Evolutionary conservation across 2,113 vertebrate species (phyloP).

Genomic region (Patagioenas fasciata): DNA sequence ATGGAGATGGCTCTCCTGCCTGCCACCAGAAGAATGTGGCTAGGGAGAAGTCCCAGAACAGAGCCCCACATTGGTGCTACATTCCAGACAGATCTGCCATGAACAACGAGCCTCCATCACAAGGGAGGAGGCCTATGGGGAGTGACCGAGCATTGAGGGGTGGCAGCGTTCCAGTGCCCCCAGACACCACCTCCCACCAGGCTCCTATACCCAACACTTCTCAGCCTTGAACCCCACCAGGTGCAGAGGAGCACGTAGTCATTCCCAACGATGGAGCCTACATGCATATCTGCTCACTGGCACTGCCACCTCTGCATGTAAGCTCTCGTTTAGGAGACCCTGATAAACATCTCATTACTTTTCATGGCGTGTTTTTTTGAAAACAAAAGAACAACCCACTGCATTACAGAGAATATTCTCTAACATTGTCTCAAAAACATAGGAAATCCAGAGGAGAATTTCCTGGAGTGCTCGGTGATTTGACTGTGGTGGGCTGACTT

Average conservation of each 20-base stretch:
- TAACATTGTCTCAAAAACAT: background rate
- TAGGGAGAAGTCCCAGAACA: background rate
- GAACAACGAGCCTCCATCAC: fast-evolving
- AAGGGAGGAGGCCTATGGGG: background rate
- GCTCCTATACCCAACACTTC: background rate
- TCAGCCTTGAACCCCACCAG: fast-evolving
- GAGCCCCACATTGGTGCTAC: fast-evolving
- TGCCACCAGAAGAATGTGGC: fast-evolving
- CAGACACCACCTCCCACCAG: background rate
- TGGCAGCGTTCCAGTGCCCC: background rate
- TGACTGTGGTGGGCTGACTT: background rate
- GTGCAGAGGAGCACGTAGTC: fast-evolving
- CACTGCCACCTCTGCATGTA: background rate
- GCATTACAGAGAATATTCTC: background rate
- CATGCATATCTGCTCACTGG: fast-evolving
- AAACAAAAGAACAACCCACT: background rate
- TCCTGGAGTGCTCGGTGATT: fast-evolving
- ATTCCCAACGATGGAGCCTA: background rate
- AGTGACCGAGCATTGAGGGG: fast-evolving
- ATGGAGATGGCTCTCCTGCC: fast-evolving
- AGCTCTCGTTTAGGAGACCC: fast-evolving
- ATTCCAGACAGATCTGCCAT: background rate
- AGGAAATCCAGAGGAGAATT: background rate
- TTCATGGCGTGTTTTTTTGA: background rate
- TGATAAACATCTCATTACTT: background rate